These are phyloP conservation scores for Mormyrus proboscirostris DNA, from an alignment of 2,797 vertebrate genomes.

Conservation along the genomic window DNA sequence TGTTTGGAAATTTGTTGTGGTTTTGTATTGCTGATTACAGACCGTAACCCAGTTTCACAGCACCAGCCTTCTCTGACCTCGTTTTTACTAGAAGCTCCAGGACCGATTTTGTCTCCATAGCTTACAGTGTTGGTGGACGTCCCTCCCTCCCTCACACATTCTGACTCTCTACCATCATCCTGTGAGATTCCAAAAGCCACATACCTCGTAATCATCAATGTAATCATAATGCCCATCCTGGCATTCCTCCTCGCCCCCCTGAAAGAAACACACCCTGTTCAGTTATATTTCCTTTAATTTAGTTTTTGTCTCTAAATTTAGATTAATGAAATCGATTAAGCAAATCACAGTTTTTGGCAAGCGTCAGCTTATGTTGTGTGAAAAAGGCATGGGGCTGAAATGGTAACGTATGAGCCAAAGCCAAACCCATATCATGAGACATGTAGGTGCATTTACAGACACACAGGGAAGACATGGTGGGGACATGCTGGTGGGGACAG, in stretches of 20 bases:
- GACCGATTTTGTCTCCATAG: neutral
- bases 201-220: constrained; percentile 59
- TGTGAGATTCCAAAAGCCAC: constrained; percentile 14
- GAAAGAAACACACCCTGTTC: constrained; percentile 9
- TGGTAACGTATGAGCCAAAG: neutral
- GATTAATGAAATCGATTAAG: neutral
- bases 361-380: neutral
- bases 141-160: constrained; percentile 19
- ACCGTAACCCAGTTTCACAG: neutral
- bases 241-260: constrained; percentile 36
- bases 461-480: neutral
- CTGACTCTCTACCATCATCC: neutral
- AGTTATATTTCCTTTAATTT: neutral
- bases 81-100: neutral
- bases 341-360: neutral
- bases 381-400: neutral
- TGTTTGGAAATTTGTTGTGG: neutral
- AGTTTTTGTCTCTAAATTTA: neutral
- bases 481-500: neutral
- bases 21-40: neutral
- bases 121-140: neutral
- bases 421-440: neutral
- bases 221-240: constrained; percentile 49
- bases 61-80: neutral
- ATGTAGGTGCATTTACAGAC: neutral